These are phyloP conservation scores for Dynastes hyllus DNA, from an alignment of 2,888 invertebrate species.

Conservation along the genomic window DNA sequence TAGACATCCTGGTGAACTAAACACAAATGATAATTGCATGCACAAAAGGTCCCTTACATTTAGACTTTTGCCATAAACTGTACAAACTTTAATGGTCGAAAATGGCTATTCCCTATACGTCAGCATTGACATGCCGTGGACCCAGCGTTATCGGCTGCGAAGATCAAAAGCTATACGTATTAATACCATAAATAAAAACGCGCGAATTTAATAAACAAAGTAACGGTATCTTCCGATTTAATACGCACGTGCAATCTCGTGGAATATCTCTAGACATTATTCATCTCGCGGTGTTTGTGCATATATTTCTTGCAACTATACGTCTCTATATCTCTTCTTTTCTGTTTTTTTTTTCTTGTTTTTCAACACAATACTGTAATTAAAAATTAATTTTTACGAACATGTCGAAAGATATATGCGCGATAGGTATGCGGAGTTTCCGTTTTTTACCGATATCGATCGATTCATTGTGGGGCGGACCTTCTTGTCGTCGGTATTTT, in stretches of 20 bases:
- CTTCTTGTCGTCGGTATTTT: too few relatives aligned
- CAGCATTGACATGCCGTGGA: too few relatives aligned
- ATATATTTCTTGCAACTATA: background rate
- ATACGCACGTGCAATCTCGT: conserved; percentile 9
- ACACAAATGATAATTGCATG: too few relatives aligned
- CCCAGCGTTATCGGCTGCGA: background rate
- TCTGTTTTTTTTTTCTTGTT: background rate
- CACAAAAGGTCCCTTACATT: too few relatives aligned
- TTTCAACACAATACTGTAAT: conserved; percentile 34
- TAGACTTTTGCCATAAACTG: too few relatives aligned
- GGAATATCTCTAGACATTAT: background rate
- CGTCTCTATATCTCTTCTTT: background rate
- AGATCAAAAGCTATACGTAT: background rate
- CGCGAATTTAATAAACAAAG: conserved; percentile 6
- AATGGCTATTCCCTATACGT: too few relatives aligned
- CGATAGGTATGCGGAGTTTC: too few relatives aligned
- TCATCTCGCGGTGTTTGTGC: background rate
- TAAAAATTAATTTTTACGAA: conserved; percentile 40
- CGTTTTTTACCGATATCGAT: too few relatives aligned
- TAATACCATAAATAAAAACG: background rate
- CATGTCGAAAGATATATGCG: too few relatives aligned
- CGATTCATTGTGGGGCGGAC: too few relatives aligned
- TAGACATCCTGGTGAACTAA: too few relatives aligned
- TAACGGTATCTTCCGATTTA: conserved; percentile 11
- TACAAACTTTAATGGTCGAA: too few relatives aligned